Evolutionary conservation across 2,113 vertebrate species (phyloP).

Genomic region (Ceyx margarethae): DNA sequence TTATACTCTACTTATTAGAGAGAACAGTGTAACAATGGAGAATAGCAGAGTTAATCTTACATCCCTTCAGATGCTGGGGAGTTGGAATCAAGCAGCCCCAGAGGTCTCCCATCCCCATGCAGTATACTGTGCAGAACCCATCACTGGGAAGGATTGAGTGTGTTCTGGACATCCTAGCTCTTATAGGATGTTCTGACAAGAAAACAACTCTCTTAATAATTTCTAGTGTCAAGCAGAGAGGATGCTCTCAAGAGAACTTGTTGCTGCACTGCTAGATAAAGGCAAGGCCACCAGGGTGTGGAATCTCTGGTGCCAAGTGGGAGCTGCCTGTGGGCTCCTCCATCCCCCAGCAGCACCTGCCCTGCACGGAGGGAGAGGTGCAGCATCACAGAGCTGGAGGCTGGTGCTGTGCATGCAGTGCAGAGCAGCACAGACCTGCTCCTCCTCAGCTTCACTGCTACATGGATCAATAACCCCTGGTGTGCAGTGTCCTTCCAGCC

Average conservation of each 20-base stretch:
- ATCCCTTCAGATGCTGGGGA: not conserved
- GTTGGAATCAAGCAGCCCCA: fast-evolving
- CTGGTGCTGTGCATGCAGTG: not conserved
- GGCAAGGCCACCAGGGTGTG: not conserved
- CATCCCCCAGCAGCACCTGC: fast-evolving
- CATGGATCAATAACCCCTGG: not conserved
- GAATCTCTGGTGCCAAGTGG: not conserved
- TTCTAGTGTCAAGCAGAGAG: not conserved
- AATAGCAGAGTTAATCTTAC: not conserved
- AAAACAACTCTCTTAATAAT: not conserved
- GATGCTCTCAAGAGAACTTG: not conserved
- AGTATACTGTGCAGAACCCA: not conserved
- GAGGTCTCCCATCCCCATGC: fast-evolving
- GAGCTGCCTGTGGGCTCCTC: not conserved
- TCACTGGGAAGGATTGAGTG: not conserved
- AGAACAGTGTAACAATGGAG: not conserved
- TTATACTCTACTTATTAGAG: not conserved
- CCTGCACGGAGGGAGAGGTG: fast-evolving
- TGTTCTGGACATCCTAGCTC: not conserved
- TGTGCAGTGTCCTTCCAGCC: not conserved
- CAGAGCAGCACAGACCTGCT: fast-evolving
- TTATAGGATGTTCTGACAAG: not conserved
- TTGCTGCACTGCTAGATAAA: not conserved
- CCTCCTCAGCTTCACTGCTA: not conserved
- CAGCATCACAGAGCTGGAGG: not conserved